Evolutionary conservation across 2,888 invertebrate genomes (phyloP), one percentile per base, ranked within the genome.

Genomic region (Hyposoter didymator): DNA sequence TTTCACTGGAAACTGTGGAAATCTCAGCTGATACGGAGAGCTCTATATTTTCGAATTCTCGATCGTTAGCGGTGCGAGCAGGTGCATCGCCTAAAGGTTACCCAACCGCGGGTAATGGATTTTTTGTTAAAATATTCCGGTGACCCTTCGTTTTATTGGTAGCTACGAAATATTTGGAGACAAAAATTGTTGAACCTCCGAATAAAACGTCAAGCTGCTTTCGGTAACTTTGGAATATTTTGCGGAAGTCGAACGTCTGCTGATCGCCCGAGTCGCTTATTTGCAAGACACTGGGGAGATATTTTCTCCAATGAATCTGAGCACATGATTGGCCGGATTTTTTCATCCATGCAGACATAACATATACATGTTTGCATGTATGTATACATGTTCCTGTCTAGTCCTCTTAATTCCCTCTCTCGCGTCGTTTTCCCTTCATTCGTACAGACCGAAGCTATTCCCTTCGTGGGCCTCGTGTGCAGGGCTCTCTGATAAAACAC

Each of bases 401-500:
- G 47, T 73, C 55, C 59, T 81, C 80, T 47, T 47, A 75, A 55
- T 76, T 76, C 59, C 59, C 76, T 73, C 66, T 59, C 43, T 67
- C 47, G 32, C 52, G 43, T 49, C 14, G 35, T 66, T 47, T 75
- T 66, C 49, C 39, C 55, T 49, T 47, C 64, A 12, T 62, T 69
- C 49, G 28, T 62, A 55, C 28, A n/a, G 55, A 17, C 4, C 32
- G 49, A 62, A 64, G 78, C 45, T 84, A 52, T 52, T 35, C 47
- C 43, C 73, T 74, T 66, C 64, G 17, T n/a, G 45, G 45, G 12
- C 72, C 22, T 55, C 52, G 59, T 52, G 52, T 69, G 45, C 72
- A 67, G 70, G 76, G 67, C 43, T 52, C 78, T 70, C 81, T 87
- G 83, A 88, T 87, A 84, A 39, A 39, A 87, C 73, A 87, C 81